Conservation (phyloP, 2,797 vertebrate genomes). For the Sus cebifrons region DNA sequence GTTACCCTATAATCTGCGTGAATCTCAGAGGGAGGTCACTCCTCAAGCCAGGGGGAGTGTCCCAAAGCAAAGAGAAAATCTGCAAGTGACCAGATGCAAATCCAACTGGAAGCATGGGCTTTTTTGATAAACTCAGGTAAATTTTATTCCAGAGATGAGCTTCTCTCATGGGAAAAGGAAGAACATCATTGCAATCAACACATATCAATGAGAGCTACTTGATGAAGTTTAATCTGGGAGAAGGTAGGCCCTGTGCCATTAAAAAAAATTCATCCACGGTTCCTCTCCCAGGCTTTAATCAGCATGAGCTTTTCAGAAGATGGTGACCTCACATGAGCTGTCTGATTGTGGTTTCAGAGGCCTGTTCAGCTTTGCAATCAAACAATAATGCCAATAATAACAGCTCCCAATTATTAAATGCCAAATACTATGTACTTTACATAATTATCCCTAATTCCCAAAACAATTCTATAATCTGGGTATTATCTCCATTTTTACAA, state of each 20-base stretch:
- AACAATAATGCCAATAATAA: constrained; percentile 30
- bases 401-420: constrained; percentile 47
- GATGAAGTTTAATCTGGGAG: neutral
- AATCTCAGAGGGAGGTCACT: neutral
- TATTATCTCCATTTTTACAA: constrained; percentile 48
- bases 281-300: neutral
- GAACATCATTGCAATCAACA: neutral
- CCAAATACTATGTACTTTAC: neutral
- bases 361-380: neutral
- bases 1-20: neutral
- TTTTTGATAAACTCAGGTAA: constrained; percentile 21
- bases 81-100: neutral
- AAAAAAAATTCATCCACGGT: neutral
- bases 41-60: neutral
- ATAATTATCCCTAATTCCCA: constrained; percentile 25
- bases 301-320: neutral
- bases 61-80: neutral
- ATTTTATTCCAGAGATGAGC: constrained; percentile 40
- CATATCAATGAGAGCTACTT: neutral
- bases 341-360: neutral
- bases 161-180: neutral
- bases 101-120: neutral
- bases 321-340: neutral
- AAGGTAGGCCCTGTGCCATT: neutral
- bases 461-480: neutral